Base-by-base conservation (phyloP, 2,113 vertebrate species). In the Erpornis zantholeuca region DNA sequence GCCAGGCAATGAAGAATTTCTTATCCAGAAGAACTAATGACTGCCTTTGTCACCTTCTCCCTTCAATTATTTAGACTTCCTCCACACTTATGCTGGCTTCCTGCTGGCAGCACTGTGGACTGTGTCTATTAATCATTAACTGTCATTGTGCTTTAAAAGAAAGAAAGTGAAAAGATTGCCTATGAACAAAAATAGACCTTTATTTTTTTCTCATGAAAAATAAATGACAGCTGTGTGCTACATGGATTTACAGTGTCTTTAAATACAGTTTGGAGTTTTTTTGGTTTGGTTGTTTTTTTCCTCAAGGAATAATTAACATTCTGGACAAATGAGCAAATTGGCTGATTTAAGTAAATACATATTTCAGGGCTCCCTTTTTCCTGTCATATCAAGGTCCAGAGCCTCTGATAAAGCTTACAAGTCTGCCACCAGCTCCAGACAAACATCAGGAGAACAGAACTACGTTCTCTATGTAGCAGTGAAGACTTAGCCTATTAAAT, bases 51-150 rank as follows among this genome's bases (percentile, higher is more conserved):
- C 94, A 96, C 92, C 60, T 95, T 83, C 94, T 97, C 89, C 61
- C 79, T 97, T 98, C 96, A 95, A 95, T 98, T 98, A 98, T 97
- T 97, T 96, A 97, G 94, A 84, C 84, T 95, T 97, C 63, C 69
- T 88, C 64, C 72, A 90, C 64, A 84, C 59, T 93, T 60, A 82
- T 69, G 36, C 88, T 95, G 90, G 78, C 82, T 96, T 97, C 97
- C 94, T 97, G 94, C 96, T 96, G 97, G 96, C 96, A 97, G 90
- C 80, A 92, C 87, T 33, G 40, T 11, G 6, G 83, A 94, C 68
- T 56, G n/a, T 42, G 79, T 82, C 96, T 96, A 97, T 97, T 98
- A 97, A 98, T 98, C 96, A 97, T 94, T 93, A 96, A 84, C 95
- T 96, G 96, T 97, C 97, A 79, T 63, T 97, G 88, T 92, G 65